Evolutionary conservation across 2,888 invertebrate species (phyloP).

Genomic region (Lochmaea crataegi): DNA sequence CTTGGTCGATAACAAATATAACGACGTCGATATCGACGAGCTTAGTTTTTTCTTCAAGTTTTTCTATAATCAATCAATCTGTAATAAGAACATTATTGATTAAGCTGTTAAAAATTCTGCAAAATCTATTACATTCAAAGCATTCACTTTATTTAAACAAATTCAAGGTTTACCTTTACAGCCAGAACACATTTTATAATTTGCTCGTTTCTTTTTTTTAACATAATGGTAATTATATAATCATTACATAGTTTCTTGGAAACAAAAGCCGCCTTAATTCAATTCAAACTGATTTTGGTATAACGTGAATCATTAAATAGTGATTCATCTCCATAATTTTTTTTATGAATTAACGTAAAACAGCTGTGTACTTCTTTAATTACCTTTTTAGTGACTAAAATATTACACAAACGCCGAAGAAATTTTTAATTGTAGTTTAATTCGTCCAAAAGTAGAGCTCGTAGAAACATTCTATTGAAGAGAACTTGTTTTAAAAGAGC

Average conservation of each 20-base stretch:
- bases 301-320: conserved; percentile 8
- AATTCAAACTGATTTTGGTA: not conserved
- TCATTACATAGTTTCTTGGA: conserved; percentile 5
- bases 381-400: not conserved
- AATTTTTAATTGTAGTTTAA: conserved; percentile 5
- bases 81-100: not conserved
- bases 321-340: conserved; percentile 1
- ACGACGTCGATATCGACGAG: too few relatives aligned
- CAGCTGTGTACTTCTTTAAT: not conserved
- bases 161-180: not conserved
- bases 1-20: too few relatives aligned
- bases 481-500: not conserved
- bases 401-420: conserved; percentile 1
- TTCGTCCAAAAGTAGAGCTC: not conserved
- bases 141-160: conserved; percentile 8
- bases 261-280: not conserved
- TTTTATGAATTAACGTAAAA: not conserved
- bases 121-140: not conserved
- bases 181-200: not conserved
- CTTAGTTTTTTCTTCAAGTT: too few relatives aligned
- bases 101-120: not conserved
- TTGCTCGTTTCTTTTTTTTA: not conserved
- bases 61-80: too few relatives aligned
- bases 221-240: conserved; percentile 8
- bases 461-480: not conserved